These are phyloP conservation scores for Rhineura floridana DNA, from an alignment of 2,113 vertebrate genomes.

Conservation along the genomic window DNA sequence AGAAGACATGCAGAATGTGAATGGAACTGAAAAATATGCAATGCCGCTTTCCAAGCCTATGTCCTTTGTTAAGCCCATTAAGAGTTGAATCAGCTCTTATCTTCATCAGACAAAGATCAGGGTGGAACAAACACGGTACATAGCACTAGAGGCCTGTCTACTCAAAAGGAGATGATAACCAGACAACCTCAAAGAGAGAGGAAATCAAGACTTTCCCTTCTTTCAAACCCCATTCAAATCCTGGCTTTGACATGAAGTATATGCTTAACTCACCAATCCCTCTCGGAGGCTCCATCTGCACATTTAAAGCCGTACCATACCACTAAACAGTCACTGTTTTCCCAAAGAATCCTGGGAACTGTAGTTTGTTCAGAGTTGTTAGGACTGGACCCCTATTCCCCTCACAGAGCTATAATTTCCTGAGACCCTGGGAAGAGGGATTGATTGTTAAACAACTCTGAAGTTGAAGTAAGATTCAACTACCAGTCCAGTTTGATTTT, in stretches of 20 bases:
- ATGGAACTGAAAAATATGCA: neutral
- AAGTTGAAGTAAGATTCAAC: too few species aligned
- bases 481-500: too few species aligned
- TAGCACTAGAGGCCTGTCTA: neutral
- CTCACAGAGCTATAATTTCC: too few species aligned
- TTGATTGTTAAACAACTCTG: too few species aligned
- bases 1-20: neutral
- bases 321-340: too few species aligned
- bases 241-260: neutral
- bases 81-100: conserved; percentile 14
- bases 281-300: too few species aligned
- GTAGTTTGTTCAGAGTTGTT: too few species aligned
- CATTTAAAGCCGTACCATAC: too few species aligned
- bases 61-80: neutral
- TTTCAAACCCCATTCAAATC: neutral
- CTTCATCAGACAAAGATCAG: conserved; percentile 19
- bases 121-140: neutral
- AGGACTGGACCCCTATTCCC: too few species aligned
- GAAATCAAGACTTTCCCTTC: neutral
- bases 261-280: neutral
- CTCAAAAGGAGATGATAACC: neutral
- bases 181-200: neutral
- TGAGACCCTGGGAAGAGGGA: too few species aligned
- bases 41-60: neutral
- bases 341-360: too few species aligned